These are phyloP conservation scores for Murina feae DNA, from an alignment of 2,113 vertebrate species.

Conservation along the genomic window DNA sequence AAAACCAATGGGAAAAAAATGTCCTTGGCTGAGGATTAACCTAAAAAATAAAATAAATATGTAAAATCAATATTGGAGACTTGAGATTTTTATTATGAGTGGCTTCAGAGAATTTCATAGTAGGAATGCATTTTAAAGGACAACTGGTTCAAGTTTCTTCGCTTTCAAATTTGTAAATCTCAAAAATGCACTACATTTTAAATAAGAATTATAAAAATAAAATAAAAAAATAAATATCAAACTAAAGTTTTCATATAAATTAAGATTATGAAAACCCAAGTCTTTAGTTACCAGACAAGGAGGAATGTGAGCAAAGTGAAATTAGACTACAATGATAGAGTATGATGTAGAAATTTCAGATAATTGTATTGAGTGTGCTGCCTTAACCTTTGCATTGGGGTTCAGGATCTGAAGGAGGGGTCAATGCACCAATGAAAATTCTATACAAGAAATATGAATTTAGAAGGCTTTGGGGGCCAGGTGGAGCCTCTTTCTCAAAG, in stretches of 20 bases:
- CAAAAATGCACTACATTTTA: neutral
- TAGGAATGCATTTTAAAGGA: neutral
- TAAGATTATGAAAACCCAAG: neutral
- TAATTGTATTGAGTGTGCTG: neutral
- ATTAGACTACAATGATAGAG: neutral
- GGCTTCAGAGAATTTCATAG: neutral
- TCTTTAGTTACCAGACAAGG: neutral
- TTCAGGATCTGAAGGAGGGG: too few species aligned
- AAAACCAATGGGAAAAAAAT: too few species aligned
- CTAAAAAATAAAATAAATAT: too few species aligned
- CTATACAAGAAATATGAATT: too few species aligned
- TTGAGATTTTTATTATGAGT: neutral
- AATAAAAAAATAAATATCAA: neutral
- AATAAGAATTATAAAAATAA: constrained; percentile 1
- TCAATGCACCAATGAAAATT: too few species aligned
- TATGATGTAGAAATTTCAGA: neutral
- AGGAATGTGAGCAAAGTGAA: neutral
- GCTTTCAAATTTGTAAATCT: neutral
- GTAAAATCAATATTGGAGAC: neutral
- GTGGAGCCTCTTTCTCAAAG: too few species aligned
- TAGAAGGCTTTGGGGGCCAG: too few species aligned
- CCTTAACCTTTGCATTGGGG: too few species aligned
- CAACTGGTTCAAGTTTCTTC: neutral
- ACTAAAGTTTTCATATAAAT: neutral
- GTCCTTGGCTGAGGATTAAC: too few species aligned